Percentiles rank a stretch among this genome's conserved stretches.
Conservation (phyloP, 2,113 vertebrate genomes). For the Odocoileus hemionus region DNA sequence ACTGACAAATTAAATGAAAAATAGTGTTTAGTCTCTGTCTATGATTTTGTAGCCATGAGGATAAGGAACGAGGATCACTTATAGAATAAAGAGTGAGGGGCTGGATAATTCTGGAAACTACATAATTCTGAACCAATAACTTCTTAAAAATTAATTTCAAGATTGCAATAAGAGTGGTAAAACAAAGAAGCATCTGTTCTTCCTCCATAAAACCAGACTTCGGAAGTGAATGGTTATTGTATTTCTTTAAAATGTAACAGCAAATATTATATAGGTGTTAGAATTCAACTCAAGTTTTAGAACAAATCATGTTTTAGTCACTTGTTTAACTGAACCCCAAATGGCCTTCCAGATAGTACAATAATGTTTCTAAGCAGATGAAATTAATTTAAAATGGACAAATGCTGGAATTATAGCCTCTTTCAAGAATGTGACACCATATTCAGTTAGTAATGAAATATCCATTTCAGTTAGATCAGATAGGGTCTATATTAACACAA, state of each 20-base stretch:
- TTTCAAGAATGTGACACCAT: neutral
- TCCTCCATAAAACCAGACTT: neutral
- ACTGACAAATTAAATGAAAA: neutral
- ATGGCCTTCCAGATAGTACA: neutral
- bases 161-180: neutral
- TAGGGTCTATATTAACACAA: neutral
- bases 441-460: neutral
- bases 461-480: neutral
- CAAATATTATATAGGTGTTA: neutral
- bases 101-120: neutral
- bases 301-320: neutral
- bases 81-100: neutral
- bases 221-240: neutral
- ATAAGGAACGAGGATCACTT: neutral
- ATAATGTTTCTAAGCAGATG: neutral
- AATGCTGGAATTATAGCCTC: neutral
- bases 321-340: neutral
- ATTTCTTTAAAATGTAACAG: constrained; percentile 3
- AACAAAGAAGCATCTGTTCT: constrained; percentile 30
- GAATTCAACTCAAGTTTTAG: constrained; percentile 2
- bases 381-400: constrained; percentile 3
- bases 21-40: neutral
- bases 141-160: constrained; percentile 36
- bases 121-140: neutral
- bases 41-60: neutral